Evolutionary conservation across 2,113 vertebrate genomes (phyloP), one percentile per base, ranked within the genome.

Genomic region (Elanus axillaris): DNA sequence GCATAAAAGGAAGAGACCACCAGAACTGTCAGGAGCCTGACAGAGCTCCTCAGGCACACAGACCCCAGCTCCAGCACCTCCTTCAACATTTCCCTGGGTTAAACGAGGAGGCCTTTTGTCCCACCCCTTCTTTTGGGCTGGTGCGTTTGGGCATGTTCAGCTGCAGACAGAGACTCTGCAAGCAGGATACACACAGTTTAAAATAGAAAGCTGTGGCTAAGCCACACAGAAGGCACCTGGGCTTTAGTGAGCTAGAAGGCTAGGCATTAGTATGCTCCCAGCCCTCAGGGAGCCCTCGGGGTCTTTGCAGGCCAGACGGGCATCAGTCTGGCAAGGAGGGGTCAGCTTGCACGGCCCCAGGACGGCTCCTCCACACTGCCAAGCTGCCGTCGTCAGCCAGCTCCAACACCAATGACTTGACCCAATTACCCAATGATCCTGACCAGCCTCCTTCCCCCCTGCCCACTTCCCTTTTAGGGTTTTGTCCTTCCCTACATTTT

Each of bases 201-300:
- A 60, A 92, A 34, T 1, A 43, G 23, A 88, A 69, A 80, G 29
- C 42, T 80, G 48, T 13, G 38, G 20, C 53, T 66, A 48, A 86
- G 19, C 20, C 47, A 38, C 32, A n/a, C 19, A 53, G 32, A 83
- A 73, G 47, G 42, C 13, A 82, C 32, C 31, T 75, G 52, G 38
- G 50, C 91, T 52, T 69, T 52, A 34, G 27, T 64, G 59, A 80
- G 23, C n/a, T 67, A 1, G 25, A 48, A 50, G 19, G 32, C 22
- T 19, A 73, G 25, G 13, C 7, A 20, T 42, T 25, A 43, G 21
- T 9, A 48, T 23, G 16, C 17, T 74, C 26, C 43, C 21, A 90
- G 50, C 11, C 53, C 6, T 1, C 1, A 4, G 13, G 5, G 7
- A 3, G 0, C 31, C 21, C 17, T 42, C 36, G 32, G 17, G 27